Percentiles rank a stretch among this genome's conserved stretches.
Conservation (phyloP, 2,888 invertebrate genomes). For the Orthosia incerta region DNA sequence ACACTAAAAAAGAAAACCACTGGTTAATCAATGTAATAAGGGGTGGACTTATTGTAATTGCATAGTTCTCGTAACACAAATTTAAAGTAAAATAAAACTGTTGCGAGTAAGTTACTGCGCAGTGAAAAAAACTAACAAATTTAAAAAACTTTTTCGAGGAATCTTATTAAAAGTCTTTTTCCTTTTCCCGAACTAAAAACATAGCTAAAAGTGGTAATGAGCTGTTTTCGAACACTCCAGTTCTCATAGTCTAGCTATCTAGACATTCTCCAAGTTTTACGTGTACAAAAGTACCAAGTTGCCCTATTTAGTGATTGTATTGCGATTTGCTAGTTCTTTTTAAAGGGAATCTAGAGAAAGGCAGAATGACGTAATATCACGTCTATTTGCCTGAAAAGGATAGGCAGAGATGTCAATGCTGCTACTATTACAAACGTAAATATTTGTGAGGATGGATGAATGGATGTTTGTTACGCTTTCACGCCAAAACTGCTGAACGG, state of each 20-base stretch:
- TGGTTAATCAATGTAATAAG: not conserved
- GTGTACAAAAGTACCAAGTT: slow-evolving; percentile 36
- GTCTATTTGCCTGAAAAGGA: not conserved
- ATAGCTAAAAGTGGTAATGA: slow-evolving; percentile 40
- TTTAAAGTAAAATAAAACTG: not conserved
- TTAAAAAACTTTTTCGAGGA: slow-evolving; percentile 13
- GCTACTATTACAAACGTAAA: too few relatives aligned
- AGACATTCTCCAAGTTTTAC: slow-evolving; percentile 32
- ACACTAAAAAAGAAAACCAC: too few relatives aligned
- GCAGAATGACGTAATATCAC: not conserved
- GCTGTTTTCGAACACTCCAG: slow-evolving; percentile 33
- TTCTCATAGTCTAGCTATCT: slow-evolving; percentile 15
- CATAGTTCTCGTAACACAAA: not conserved
- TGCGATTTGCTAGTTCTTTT: slow-evolving; percentile 14
- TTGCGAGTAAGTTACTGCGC: too few relatives aligned
- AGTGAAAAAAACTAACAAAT: not conserved
- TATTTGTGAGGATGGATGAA: too few relatives aligned
- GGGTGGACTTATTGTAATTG: too few relatives aligned
- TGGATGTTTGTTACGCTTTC: too few relatives aligned
- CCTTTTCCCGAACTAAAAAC: not conserved
- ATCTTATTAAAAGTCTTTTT: slow-evolving; percentile 21
- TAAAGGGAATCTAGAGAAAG: not conserved
- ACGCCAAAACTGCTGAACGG: too few relatives aligned
- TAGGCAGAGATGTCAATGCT: not conserved
- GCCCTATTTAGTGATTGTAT: slow-evolving; percentile 12